Base-by-base conservation (phyloP, 2,797 vertebrate genomes). In the Danio tinwini region DNA sequence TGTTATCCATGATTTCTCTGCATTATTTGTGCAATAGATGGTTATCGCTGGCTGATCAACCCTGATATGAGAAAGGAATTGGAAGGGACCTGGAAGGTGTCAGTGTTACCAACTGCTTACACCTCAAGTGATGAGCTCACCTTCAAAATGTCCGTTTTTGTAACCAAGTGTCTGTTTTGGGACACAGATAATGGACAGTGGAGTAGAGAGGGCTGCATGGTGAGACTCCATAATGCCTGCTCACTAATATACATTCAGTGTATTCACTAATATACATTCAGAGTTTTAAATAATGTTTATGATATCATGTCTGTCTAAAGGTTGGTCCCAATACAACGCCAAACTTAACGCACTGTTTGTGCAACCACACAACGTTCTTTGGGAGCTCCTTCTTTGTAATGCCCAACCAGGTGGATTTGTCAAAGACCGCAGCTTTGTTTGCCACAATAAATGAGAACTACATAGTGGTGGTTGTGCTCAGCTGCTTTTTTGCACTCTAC, bases 281-380 rank as follows among this genome's bases (percentile, higher is more conserved):
- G n/a, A 64, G 37, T 72, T 37, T 40, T 68, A 16, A 39, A 29
- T 63, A 21, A 67, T 44, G 7, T 59, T 11, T 83, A n/a, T 74
- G 4, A 45, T 47, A 52, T 53, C 37, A 6, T 62, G 77, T 53
- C 63, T 14, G 72, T 84, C 58, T 68, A 42, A 47, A 95, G 95
- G 93, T 94, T 76, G 94, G 94, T 6, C 50, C 81, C 0, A 59
- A 86, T 72, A 91, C 87, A 63, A 84, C 76, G 5, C 78, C 87
- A 0, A 4, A 67, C 0, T 75, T 5, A 29, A 94, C 92, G 0
- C 95, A 96, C 13, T 97, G 96, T 85, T 87, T 95, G 78, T 97
- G 95, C 84, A 93, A 93, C 90, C 95, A 95, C 87, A 91, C 96
- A 65, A 95, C 94, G 6, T 92, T 94, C 77, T 95, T 95, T 5